Conservation (phyloP, 2,888 invertebrate species). For the Pseudococcus jackbeardsleyi region DNA sequence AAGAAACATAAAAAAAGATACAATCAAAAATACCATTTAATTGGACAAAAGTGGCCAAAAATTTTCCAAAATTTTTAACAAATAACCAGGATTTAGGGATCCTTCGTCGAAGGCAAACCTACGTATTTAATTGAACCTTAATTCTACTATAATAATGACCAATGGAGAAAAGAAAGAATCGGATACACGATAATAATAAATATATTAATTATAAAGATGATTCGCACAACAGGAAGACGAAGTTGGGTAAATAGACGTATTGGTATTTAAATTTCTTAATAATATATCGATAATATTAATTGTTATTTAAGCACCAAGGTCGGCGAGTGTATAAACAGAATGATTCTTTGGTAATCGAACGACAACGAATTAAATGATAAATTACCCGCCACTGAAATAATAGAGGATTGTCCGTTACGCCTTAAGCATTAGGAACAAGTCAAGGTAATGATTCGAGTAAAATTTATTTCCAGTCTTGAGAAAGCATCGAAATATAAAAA, state of each 20-base stretch:
- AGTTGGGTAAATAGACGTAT: not conserved
- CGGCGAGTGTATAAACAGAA: slow-evolving; percentile 10
- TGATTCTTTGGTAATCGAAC: slow-evolving; percentile 49
- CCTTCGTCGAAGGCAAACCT: not conserved
- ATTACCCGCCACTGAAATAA: slow-evolving; percentile 50
- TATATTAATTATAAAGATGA: slow-evolving; percentile 2
- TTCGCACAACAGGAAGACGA: slow-evolving; percentile 10
- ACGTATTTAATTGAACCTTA: not conserved
- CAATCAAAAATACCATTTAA: not conserved
- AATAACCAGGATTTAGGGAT: not conserved
- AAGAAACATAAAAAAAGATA: not conserved
- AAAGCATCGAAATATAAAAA: not conserved
- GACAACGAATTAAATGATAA: slow-evolving; percentile 59
- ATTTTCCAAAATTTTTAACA: not conserved
- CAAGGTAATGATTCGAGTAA: slow-evolving; percentile 48
- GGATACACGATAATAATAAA: not conserved
- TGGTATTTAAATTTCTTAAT: slow-evolving; percentile 21
- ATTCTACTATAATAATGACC: too few species aligned
- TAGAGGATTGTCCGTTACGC: not conserved
- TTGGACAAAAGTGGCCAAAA: not conserved
- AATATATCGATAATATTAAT: slow-evolving; percentile 45
- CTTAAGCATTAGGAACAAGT: slow-evolving; percentile 11
- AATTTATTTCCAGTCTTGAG: slow-evolving; percentile 30
- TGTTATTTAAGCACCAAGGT: slow-evolving; percentile 26
- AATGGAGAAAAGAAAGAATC: not conserved